Percentiles rank a stretch among this genome's conserved stretches.
phyloP scores from a whole-genome alignment of 2,113 vertebrate species.

The Takifugu flavidus region DNA sequence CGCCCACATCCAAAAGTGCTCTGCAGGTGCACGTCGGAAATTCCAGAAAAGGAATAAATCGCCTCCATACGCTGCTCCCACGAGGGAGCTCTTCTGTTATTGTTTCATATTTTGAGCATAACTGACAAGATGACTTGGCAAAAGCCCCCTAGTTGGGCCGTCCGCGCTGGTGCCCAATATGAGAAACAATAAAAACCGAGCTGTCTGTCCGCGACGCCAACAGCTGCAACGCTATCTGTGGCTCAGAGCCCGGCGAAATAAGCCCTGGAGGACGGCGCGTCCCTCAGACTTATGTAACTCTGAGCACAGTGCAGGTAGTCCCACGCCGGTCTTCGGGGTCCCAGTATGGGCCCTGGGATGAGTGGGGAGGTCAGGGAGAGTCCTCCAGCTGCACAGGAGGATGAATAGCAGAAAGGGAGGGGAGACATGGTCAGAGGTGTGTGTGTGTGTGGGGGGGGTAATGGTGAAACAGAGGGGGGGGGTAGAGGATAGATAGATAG shows the following conservation, averaged over 20 bases:
- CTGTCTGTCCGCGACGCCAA: background rate
- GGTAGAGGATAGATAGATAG: constrained; percentile 16
- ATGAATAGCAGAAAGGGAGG: constrained; percentile 50
- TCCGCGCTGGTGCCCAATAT: constrained; percentile 3
- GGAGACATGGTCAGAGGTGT: constrained; percentile 34
- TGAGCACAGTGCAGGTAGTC: constrained; percentile 37
- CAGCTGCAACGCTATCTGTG: constrained; percentile 15
- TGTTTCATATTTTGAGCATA: constrained; percentile 13
- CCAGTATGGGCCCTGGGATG: constrained; percentile 47
- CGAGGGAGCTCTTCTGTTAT: background rate
- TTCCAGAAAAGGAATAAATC: background rate
- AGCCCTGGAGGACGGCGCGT: constrained; percentile 9
- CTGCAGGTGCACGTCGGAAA: constrained; percentile 14
- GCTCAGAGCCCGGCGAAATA: constrained; percentile 21
- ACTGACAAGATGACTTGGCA: constrained; percentile 15
- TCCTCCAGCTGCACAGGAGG: constrained; percentile 68
- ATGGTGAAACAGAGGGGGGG: constrained; percentile 3
- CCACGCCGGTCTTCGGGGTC: constrained; percentile 28
- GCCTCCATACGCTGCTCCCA: background rate
- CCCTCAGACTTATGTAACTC: constrained; percentile 37
- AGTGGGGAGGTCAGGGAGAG: constrained; percentile 68
- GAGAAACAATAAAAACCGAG: constrained; percentile 18
- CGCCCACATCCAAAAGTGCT: constrained; percentile 9
- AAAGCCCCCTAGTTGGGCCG: constrained; percentile 5
- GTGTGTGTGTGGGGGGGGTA: constrained; percentile 8